These are phyloP conservation scores for Actenoides lindsayi DNA, from an alignment of 2,113 vertebrate species.

Conservation along the genomic window DNA sequence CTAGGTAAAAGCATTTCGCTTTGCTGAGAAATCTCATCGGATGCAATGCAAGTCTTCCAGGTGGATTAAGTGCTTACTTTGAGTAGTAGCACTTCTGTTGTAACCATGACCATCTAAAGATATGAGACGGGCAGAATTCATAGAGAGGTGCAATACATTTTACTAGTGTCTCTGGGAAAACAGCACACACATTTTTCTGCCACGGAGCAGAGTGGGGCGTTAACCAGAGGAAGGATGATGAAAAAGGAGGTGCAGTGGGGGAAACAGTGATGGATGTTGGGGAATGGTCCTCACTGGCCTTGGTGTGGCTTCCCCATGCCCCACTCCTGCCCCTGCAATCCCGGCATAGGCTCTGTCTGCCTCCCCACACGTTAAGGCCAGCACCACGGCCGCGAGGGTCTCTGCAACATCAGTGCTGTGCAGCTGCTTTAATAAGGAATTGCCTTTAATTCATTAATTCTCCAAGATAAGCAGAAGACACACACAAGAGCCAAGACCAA, in stretches of 20 bases:
- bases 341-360: background rate
- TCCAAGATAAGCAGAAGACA: background rate
- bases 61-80: background rate
- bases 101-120: background rate
- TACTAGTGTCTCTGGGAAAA: background rate
- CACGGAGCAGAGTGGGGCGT: background rate
- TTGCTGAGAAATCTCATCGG: background rate
- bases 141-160: background rate
- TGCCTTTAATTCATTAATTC: slow-evolving; percentile 49
- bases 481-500: background rate
- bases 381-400: background rate
- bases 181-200: background rate
- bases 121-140: background rate
- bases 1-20: background rate
- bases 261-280: background rate
- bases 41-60: background rate
- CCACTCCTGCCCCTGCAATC: background rate
- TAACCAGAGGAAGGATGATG: background rate
- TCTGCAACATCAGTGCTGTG: background rate
- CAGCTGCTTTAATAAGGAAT: slow-evolving; percentile 17
- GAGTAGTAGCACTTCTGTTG: background rate
- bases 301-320: background rate
- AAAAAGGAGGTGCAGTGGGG: background rate
- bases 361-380: background rate
- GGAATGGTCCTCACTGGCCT: background rate